Percentiles rank a stretch among this genome's conserved stretches.
Evolutionary conservation across 2,888 invertebrate genomes (phyloP).

Genomic region (Drosophila paranaensis): DNA sequence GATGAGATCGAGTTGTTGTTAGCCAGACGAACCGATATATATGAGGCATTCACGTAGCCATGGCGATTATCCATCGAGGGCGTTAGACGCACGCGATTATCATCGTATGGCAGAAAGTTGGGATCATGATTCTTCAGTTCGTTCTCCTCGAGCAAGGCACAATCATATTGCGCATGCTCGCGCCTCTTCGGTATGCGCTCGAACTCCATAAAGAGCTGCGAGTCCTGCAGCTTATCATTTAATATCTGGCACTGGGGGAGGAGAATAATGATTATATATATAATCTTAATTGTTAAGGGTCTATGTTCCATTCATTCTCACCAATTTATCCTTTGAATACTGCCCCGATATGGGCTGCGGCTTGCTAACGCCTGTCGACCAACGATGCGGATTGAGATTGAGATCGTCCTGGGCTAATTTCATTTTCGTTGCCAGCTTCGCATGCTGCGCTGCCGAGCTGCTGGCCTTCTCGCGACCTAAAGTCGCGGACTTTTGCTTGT

Average conservation of each 20-base stretch:
- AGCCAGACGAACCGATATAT: slow-evolving; percentile 89
- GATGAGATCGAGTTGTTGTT: not conserved
- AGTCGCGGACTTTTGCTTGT: slow-evolving; percentile 88
- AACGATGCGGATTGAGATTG: slow-evolving; percentile 87
- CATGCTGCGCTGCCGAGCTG: slow-evolving; percentile 69
- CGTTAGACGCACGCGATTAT: slow-evolving; percentile 93
- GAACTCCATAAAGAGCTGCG: slow-evolving; percentile 92
- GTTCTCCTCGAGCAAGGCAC: slow-evolving; percentile 91
- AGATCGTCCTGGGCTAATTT: slow-evolving; percentile 84
- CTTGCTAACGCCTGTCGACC: slow-evolving; percentile 90
- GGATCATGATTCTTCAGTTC: slow-evolving; percentile 85
- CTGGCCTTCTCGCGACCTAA: slow-evolving; percentile 87
- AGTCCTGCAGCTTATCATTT: slow-evolving; percentile 89
- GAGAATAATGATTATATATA: not conserved
- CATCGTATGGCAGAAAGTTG: slow-evolving; percentile 93
- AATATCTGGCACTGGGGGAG: slow-evolving; percentile 87
- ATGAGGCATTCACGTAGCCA: slow-evolving; percentile 97
- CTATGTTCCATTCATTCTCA: slow-evolving; percentile 84
- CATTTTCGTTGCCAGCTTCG: slow-evolving; percentile 80
- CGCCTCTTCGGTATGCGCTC: slow-evolving; percentile 93
- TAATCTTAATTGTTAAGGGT: too few relatives aligned
- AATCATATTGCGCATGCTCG: slow-evolving; percentile 89
- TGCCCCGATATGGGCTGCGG: slow-evolving; percentile 90
- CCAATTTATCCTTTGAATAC: slow-evolving; percentile 92
- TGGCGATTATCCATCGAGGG: slow-evolving; percentile 92